Percentiles rank a stretch among this genome's conserved stretches.
phyloP scores from a whole-genome alignment of 2,888 invertebrate genomes.

The Melieria crassipennis region DNA sequence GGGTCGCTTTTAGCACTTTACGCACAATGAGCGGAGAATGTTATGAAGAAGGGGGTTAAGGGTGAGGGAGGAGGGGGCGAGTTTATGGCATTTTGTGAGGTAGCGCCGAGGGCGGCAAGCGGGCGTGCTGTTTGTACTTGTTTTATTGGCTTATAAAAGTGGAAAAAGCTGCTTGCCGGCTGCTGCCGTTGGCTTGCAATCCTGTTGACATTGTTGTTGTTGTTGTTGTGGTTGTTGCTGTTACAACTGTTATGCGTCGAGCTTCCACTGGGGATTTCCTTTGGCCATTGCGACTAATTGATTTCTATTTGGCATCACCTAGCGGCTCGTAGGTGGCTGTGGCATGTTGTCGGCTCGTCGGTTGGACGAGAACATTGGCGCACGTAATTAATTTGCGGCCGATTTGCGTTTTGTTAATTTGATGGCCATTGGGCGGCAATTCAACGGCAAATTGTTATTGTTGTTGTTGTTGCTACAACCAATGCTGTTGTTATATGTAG shows the following conservation, averaged over 20 bases:
- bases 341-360: too few species aligned
- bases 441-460: background rate
- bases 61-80: background rate
- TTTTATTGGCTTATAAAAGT: slow-evolving; percentile 55
- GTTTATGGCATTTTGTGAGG: background rate
- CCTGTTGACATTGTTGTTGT: too few species aligned
- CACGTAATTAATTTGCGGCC: slow-evolving; percentile 57
- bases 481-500: slow-evolving; percentile 1
- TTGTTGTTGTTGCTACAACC: slow-evolving; percentile 13
- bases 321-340: slow-evolving; percentile 41
- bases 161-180: background rate
- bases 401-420: slow-evolving; percentile 60
- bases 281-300: slow-evolving; percentile 48
- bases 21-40: too few species aligned
- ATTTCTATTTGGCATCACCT: slow-evolving; percentile 43
- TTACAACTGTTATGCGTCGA: slow-evolving; percentile 8
- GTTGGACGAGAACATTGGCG: too few species aligned
- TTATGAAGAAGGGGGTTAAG: background rate
- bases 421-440: slow-evolving; percentile 31
- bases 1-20: too few species aligned
- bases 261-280: background rate
- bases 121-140: slow-evolving; percentile 47
- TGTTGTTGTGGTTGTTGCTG: slow-evolving; percentile 13
- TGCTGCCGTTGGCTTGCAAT: background rate
- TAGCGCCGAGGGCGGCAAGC: background rate